Percentiles rank a stretch among this genome's conserved stretches.
phyloP scores from a whole-genome alignment of 92 coral and sea anemone genomes.

The Epizoanthus stellaris region DNA sequence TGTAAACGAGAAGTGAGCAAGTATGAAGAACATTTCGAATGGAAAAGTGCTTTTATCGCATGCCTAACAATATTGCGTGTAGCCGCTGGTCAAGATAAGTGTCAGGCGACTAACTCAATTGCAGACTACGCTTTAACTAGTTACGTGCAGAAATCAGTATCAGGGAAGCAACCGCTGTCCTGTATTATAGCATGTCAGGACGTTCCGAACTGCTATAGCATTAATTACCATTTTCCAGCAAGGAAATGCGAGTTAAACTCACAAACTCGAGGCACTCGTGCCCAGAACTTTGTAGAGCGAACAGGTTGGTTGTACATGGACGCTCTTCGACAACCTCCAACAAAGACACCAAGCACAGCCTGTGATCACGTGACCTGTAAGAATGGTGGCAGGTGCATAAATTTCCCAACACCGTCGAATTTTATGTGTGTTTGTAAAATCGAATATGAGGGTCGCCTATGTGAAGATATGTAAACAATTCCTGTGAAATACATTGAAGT shows the following conservation, averaged over 20 bases:
- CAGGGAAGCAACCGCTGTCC: constrained; percentile 1
- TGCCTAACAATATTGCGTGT: not conserved
- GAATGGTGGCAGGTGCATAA: constrained; percentile 29
- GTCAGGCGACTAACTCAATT: constrained; percentile 30
- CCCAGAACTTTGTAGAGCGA: constrained; percentile 22
- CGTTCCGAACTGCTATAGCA: constrained; percentile 38
- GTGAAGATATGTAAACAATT: constrained; percentile 9
- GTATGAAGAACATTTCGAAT: not conserved
- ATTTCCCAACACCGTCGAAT: not conserved
- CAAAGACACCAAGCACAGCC: not conserved
- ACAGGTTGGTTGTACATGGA: constrained; percentile 44
- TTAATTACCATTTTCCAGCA: constrained; percentile 30
- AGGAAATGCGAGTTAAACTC: constrained; percentile 38
- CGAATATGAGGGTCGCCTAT: not conserved
- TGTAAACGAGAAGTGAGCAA: not conserved
- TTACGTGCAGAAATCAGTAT: constrained; percentile 40
- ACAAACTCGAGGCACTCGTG: constrained; percentile 22
- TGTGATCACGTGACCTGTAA: constrained; percentile 7
- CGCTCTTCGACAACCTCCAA: not conserved
- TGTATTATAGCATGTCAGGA: constrained; percentile 46
- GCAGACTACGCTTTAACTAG: constrained; percentile 28
- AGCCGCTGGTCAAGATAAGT: constrained; percentile 14
- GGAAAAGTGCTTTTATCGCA: not conserved
- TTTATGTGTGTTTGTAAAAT: not conserved
- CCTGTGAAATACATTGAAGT: too few species aligned